These are phyloP conservation scores for Xiphorhynchus erythropygius DNA, from an alignment of 2,797 vertebrate genomes.

Conservation along the genomic window DNA sequence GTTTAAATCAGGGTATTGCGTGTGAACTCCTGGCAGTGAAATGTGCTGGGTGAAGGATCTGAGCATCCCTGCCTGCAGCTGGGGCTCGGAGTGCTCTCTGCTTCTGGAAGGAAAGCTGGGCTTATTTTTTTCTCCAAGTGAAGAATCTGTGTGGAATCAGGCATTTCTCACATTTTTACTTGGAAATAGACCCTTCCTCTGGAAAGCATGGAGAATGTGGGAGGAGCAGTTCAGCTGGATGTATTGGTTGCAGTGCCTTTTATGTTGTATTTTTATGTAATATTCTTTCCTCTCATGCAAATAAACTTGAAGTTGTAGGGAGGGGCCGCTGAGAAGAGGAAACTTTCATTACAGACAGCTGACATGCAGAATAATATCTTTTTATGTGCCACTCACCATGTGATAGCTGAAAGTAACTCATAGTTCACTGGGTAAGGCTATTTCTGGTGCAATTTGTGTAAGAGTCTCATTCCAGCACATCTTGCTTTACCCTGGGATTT, in stretches of 20 bases:
- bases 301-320: conserved; percentile 20
- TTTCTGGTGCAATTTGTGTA: not conserved
- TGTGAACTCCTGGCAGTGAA: not conserved
- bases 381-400: not conserved
- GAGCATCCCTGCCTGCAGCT: not conserved
- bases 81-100: not conserved
- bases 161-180: not conserved
- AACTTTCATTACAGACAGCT: conserved; percentile 43
- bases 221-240: conserved; percentile 26
- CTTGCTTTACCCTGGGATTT: not conserved
- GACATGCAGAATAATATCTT: conserved; percentile 15
- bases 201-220: not conserved
- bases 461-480: not conserved
- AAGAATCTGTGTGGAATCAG: not conserved
- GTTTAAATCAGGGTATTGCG: not conserved
- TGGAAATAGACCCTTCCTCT: not conserved
- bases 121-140: not conserved
- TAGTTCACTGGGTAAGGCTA: conserved; percentile 42
- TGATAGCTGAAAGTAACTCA: conserved; percentile 23
- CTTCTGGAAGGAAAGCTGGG: not conserved
- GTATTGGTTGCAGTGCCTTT: not conserved
- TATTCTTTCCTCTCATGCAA: conserved; percentile 13
- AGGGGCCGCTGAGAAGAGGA: conserved; percentile 14
- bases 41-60: not conserved
- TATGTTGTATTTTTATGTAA: conserved; percentile 16